Evolutionary conservation across 1,140 invertebrate genomes (phyloP), one percentile per base, ranked within the genome.

Genomic region (Paraescarpia echinospica): DNA sequence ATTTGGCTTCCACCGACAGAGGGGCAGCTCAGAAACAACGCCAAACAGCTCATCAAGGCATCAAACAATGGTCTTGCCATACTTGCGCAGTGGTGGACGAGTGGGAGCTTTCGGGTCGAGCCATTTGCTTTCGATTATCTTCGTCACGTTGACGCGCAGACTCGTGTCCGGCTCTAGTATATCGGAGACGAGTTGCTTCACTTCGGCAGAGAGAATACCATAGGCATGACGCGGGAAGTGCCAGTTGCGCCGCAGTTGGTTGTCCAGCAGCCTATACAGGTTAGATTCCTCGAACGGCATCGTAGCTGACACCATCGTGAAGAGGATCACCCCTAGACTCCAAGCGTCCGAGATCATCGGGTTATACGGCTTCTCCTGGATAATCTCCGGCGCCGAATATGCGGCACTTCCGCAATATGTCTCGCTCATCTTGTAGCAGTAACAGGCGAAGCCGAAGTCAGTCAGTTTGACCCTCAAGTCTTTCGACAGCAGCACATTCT

Each of bases 381-480:
- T 94, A 33, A 98, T 97, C 96, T 98, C 97, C 1, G 97, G 97
- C 8, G 97, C 97, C 12, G 97, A 97, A 95, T 98, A 97, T 8
- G 97, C 97, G 2, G 97, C 96, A 93, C 97, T 97, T 22, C 97
- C 97, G 94, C 97, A 97, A 95, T 96, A 97, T 0, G 97, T 97
- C 92, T 96, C 96, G 92, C 97, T 97, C 48, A 97, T 94, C 33
- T 96, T 94, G 51, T 95, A 93, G 91, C 95, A 94, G 33, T 95
- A 96, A 22, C 93, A 94, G 94, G 98, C 98, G 96, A 99, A 99
- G 27, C 99, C 99, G 96, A 99, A 99, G 96, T 99, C 95, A 35
- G 93, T 94, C 22, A 96, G 51, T 41, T 94, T 95, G 8, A 95
- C 92, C 35, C 93, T 93, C 35, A 93, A 92, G 90, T 95, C 94